Evolutionary conservation across 2,113 vertebrate species (phyloP), one percentile per base, ranked within the genome.

Genomic region (Cyprinus carpio): DNA sequence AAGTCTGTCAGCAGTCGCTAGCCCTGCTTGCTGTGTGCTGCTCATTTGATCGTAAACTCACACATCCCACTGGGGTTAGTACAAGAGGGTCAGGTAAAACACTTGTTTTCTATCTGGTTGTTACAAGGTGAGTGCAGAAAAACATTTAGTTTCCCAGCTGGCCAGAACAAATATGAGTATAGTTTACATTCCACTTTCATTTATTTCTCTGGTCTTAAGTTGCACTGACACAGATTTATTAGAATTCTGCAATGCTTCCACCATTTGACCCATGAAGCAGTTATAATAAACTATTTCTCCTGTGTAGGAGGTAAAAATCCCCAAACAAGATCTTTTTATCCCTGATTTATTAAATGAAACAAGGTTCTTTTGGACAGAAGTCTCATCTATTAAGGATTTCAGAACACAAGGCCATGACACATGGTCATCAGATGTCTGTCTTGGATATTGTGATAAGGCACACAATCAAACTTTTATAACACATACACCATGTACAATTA

Each of bases 41-140:
- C 88, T 85, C 74, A 85, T 60, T 86, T 90, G 75, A 90, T 87
- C 54, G 91, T 85, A 88, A 89, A 88, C 89, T 84, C 89, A 85
- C 77, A 91, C 74, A 83, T 91, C 84, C 90, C 85, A 75, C 16
- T 51, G 71, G 54, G 79, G 69, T 82, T 27, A 87, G 65, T 90
- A 90, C 62, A 90, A 81, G 15, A 81, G 79, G 75, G 91, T 83
- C 75, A 88, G 78, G 67, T 83, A 77, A 89, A 89, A 88, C 69
- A 67, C 67, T 75, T 80, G 62, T 56, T 75, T 83, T 89, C 51
- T 25, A 71, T 34, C 77, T 80, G 67, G n/a, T 81, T 72, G 77
- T 81, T 29, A 83, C 54, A 74, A 78, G 82, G 67, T 71, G 51
- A 56, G 46, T 16, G 49, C 77, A 49, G 43, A 62, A 64, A 69